These are phyloP conservation scores for Lepisosteus oculatus DNA, from an alignment of 2,113 vertebrate species.

Conservation along the genomic window DNA sequence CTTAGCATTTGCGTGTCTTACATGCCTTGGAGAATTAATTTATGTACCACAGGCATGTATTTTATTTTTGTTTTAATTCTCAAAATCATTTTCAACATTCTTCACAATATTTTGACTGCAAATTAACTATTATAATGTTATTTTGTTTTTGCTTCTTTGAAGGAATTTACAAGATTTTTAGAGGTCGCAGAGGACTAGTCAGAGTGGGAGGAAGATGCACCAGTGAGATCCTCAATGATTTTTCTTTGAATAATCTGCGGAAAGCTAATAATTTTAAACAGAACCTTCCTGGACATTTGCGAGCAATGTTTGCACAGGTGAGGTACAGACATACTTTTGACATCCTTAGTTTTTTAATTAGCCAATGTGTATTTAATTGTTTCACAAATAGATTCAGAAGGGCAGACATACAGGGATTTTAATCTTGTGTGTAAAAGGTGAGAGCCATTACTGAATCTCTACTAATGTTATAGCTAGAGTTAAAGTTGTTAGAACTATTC, in stretches of 20 bases:
- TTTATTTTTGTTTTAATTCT: neutral
- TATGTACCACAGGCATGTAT: neutral
- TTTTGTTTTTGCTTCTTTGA: neutral
- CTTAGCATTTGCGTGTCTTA: no score
- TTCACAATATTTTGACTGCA: neutral
- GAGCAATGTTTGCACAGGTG: constrained; percentile 8
- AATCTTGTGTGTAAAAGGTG: neutral
- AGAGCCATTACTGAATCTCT: no score
- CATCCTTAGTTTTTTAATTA: neutral
- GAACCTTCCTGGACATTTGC: constrained; percentile 12
- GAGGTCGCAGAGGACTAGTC: constrained; percentile 17
- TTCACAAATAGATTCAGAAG: neutral
- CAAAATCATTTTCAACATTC: neutral
- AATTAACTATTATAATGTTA: neutral
- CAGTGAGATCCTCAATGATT: constrained; percentile 5
- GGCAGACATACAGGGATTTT: neutral
- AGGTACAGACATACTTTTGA: neutral
- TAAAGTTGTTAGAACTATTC: no score
- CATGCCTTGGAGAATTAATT: neutral
- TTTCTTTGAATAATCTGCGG: constrained; percentile 28
- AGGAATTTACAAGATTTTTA: constrained; percentile 29
- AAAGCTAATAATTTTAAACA: neutral
- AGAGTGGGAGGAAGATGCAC: constrained; percentile 35
- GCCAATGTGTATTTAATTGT: neutral
- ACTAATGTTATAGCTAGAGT: no score